Percentiles rank a stretch among this genome's conserved stretches.
phyloP scores from a whole-genome alignment of 2,888 invertebrate genomes.

The Tuberolachnus salignus region DNA sequence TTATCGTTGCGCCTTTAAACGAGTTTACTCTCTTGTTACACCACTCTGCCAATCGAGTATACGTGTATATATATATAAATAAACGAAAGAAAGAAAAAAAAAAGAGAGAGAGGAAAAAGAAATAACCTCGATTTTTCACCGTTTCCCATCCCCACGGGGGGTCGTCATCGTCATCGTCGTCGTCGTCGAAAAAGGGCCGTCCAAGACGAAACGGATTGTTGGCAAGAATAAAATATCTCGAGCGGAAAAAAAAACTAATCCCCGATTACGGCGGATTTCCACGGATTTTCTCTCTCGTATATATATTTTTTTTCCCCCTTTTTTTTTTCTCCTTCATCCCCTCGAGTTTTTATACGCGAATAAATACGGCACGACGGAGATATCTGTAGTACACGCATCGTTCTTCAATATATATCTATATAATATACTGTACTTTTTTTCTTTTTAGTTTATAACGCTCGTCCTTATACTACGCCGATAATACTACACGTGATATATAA shows the following conservation, averaged over 20 bases:
- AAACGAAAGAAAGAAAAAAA: not conserved
- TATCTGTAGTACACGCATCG: not conserved
- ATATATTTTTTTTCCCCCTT: not conserved
- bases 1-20: slow-evolving; percentile 56
- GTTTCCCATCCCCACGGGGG: slow-evolving; percentile 43
- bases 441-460: too few relatives aligned
- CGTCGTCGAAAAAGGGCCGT: slow-evolving; percentile 45
- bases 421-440: not conserved
- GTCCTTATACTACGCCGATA: too few relatives aligned
- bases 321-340: not conserved
- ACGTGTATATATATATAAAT: not conserved
- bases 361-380: slow-evolving; percentile 24
- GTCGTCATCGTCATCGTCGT: slow-evolving; percentile 5
- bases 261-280: slow-evolving; percentile 54
- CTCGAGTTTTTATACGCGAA: slow-evolving; percentile 28
- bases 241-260: slow-evolving; percentile 53
- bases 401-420: slow-evolving; percentile 20
- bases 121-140: slow-evolving; percentile 54
- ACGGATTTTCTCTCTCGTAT: slow-evolving; percentile 48
- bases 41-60: slow-evolving; percentile 27
- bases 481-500: too few relatives aligned
- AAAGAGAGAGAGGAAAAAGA: slow-evolving; percentile 24
- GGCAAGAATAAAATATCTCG: slow-evolving; percentile 51
- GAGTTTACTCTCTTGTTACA: slow-evolving; percentile 55
- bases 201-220: slow-evolving; percentile 55